Evolutionary conservation across 2,113 vertebrate species (phyloP), one percentile per base, ranked within the genome.

Genomic region (Corydoras maculifer): DNA sequence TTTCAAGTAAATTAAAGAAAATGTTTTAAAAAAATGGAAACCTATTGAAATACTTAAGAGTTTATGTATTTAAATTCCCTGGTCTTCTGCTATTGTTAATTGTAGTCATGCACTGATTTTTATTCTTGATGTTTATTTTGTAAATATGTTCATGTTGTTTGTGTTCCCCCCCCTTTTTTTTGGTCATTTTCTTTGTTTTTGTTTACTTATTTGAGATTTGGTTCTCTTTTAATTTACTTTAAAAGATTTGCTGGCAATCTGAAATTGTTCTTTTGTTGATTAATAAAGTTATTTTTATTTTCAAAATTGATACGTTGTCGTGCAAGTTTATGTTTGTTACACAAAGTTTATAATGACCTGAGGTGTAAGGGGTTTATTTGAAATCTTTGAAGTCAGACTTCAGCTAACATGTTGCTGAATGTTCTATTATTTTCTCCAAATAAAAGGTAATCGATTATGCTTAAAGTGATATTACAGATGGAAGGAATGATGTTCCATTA

Each of bases 211-310:
- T 80, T 77, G 81, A 72, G 82, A 81, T 79, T 88, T 87, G 87
- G 62, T 86, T 89, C 88, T 50, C 53, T 25, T 77, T 79, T 79
- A 81, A 85, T 87, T 82, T 80, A 73, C 50, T 73, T 88, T 84
- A 69, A 85, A 82, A 82, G 82, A 81, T 89, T 88, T 90, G 86
- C 86, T 88, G 88, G 89, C 90, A 90, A 91, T 90, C 89, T 89
- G 86, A 81, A 88, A 86, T 89, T 89, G 86, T 90, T 90, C 43
- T 76, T 88, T 88, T 89, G 86, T 87, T 84, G 80, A 87, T 87
- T 57, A 89, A 89, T 89, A 89, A 90, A 89, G 90, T 43, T 9
- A 63, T 70, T 68, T 49, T 67, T 87, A 84, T 89, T 88, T 91
- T 89, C 83, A 86, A 79, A 85, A 64, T 83, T 84, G 82, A 86